These are phyloP conservation scores for Notodonta ziczac DNA, from an alignment of 2,888 invertebrate genomes.

Conservation along the genomic window DNA sequence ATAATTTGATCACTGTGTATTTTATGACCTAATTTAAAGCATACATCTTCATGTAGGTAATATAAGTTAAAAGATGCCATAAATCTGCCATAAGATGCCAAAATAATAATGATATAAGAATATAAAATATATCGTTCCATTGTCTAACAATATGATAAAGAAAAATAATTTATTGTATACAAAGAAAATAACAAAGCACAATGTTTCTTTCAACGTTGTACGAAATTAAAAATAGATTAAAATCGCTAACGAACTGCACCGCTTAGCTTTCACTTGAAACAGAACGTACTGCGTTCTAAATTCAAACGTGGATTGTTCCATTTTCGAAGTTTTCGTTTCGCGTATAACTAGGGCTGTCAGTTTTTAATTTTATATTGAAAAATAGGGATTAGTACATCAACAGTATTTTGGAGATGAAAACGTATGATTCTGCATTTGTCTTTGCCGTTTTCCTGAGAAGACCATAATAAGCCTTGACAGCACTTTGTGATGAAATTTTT, in stretches of 20 bases:
- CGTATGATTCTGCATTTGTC: background rate
- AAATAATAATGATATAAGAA: too few relatives aligned
- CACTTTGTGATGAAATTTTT: background rate
- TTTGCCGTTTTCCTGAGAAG: background rate
- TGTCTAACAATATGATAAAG: background rate
- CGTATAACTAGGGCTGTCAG: conserved; percentile 17
- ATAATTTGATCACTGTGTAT: conserved; percentile 4
- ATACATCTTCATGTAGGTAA: too few relatives aligned
- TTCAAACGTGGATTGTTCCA: conserved; percentile 39
- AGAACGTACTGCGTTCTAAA: conserved; percentile 33
- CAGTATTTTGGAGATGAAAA: background rate
- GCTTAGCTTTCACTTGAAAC: conserved; percentile 15
- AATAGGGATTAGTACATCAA: background rate
- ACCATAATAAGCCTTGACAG: background rate
- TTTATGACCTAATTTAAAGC: background rate
- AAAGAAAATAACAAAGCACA: background rate
- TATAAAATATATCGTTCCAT: background rate
- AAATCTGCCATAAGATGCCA: too few relatives aligned
- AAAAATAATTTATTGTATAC: background rate
- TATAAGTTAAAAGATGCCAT: too few relatives aligned
- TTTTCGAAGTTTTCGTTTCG: conserved; percentile 36
- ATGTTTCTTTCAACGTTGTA: conserved; percentile 21
- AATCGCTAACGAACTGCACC: conserved; percentile 29
- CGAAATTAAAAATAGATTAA: conserved; percentile 39
- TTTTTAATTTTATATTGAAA: conserved; percentile 7